phyloP scores from a whole-genome alignment of 2,797 vertebrate genomes.

The Acropternis orthonyx region DNA sequence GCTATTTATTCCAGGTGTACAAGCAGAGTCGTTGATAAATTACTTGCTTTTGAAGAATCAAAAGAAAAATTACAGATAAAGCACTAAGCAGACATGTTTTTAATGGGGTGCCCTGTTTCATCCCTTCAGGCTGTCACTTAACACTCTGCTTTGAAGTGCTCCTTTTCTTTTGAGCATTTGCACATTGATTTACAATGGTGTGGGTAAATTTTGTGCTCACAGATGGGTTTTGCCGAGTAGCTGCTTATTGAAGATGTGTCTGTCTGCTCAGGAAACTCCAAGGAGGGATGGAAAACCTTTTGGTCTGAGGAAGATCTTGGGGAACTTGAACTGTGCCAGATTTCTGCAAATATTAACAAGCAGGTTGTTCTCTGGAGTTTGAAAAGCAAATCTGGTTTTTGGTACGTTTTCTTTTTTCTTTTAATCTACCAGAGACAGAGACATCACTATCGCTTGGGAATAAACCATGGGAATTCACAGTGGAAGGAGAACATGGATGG shows the following conservation, averaged over 20 bases:
- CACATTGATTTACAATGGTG: not conserved
- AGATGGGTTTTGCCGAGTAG: not conserved
- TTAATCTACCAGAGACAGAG: not conserved
- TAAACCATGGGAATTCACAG: not conserved
- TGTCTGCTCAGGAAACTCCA: not conserved
- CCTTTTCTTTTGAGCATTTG: not conserved
- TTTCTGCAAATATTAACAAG: not conserved
- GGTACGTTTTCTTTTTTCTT: not conserved
- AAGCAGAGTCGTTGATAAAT: not conserved
- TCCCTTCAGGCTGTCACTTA: not conserved
- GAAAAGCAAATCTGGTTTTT: not conserved
- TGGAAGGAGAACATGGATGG: not conserved
- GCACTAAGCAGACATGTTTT: not conserved
- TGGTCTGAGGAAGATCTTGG: not conserved
- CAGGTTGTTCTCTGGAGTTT: not conserved
- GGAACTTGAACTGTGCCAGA: not conserved
- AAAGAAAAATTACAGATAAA: not conserved
- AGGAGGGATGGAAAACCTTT: not conserved
- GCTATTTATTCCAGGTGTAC: not conserved
- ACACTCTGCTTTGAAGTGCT: conserved; percentile 26
- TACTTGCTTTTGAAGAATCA: conserved; percentile 5
- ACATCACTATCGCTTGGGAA: not conserved
- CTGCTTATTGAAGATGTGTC: not conserved
- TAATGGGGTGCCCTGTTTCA: not conserved
- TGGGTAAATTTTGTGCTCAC: not conserved